Base-by-base conservation (phyloP, 2,797 vertebrate species). In the Catharus ustulatus region DNA sequence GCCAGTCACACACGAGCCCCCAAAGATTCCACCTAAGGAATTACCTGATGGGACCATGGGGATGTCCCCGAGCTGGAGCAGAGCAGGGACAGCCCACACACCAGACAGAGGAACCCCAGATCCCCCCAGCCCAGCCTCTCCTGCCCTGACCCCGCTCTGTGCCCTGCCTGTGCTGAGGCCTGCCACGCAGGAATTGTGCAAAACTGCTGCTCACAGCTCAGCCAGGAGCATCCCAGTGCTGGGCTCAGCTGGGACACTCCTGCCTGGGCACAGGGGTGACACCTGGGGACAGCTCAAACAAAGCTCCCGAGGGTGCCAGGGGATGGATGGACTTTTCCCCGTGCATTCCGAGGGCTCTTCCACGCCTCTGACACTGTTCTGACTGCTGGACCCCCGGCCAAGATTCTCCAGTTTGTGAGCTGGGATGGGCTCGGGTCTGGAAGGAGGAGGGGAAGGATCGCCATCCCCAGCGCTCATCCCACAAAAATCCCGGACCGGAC, bases 11-110 rank as follows among this genome's bases (percentile, higher is more conserved):
- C 40, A 6, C 0, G 0, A 5, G 34, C 26, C 68, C 61, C 72
- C 32, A 13, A 13, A 15, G 6, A 38, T 38, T 38, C 38, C 40
- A 4, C 17, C 36, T 1, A 0, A 40, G 32, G n/a, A 43, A 62
- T 24, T 10, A 30, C 6, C 46, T 46, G 62, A 2, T 0, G 0
- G 19, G 32, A 23, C 3, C 1, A 0, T 0, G 7, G 18, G 3
- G 46, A 52, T 0, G 32, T 5, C 36, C 67, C 29, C 7, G 5
- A 9, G 40, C 40, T 15, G 6, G 13, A 11, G 45, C 40, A 19
- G 5, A 23, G 52, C 49, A 6, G 0, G 5, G 69, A 6, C 62
- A 57, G 0, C 30, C 18, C 46, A n/a, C 17, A 19, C 2, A 14
- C 2, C 23, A 2, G 4, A 24, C n/a, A n/a, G n/a, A 10, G 24